phyloP scores from a whole-genome alignment of 2,888 invertebrate genomes.

The Matsumyia berberina region DNA sequence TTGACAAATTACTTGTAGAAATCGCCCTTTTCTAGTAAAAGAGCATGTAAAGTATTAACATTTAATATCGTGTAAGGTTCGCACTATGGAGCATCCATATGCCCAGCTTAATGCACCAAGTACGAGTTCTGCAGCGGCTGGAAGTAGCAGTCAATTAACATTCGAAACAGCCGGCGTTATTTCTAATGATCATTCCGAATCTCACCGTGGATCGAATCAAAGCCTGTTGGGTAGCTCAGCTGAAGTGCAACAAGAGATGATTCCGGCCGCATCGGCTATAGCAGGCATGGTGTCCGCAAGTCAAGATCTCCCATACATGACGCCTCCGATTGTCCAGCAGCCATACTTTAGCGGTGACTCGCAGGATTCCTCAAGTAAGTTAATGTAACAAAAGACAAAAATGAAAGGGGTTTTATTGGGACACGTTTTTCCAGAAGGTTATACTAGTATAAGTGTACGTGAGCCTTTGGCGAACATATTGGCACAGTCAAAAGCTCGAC shows the following conservation, averaged over 20 bases:
- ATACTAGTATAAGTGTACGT: slow-evolving; percentile 95
- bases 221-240: slow-evolving; percentile 50
- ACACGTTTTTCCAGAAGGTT: slow-evolving; percentile 89
- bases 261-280: slow-evolving; percentile 94
- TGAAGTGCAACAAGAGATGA: slow-evolving; percentile 85
- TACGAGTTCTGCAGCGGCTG: slow-evolving; percentile 73
- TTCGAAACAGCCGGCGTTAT: slow-evolving; percentile 69
- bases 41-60: not conserved
- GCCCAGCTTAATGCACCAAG: slow-evolving; percentile 83
- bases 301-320: slow-evolving; percentile 95
- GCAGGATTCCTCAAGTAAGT: slow-evolving; percentile 93
- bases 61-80: slow-evolving; percentile 77
- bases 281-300: slow-evolving; percentile 94
- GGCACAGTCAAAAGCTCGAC: slow-evolving; percentile 86
- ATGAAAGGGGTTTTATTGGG: slow-evolving; percentile 5
- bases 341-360: slow-evolving; percentile 95
- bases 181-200: slow-evolving; percentile 60
- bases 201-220: slow-evolving; percentile 68
- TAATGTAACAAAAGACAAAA: slow-evolving; percentile 2
- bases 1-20: not conserved
- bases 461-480: slow-evolving; percentile 93
- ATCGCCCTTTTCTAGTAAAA: not conserved
- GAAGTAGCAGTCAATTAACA: slow-evolving; percentile 61
- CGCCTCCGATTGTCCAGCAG: slow-evolving; percentile 89
- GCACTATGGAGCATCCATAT: slow-evolving; percentile 84